These are phyloP conservation scores for Streptopelia turtur DNA, from an alignment of 2,797 vertebrate genomes.

Conservation along the genomic window DNA sequence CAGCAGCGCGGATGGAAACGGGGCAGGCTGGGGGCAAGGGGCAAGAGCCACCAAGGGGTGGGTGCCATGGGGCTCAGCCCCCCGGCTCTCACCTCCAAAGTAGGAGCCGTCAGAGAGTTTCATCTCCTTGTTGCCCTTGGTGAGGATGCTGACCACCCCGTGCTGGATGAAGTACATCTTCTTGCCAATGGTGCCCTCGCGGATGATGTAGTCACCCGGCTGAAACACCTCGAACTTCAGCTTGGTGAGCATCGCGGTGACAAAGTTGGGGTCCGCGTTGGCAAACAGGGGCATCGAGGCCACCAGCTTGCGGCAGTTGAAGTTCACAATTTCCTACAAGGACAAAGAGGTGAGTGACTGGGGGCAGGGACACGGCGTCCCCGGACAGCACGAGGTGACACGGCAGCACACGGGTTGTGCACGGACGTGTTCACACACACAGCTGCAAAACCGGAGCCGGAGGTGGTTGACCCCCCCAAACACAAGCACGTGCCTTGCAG, in stretches of 20 bases:
- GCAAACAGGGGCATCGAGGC: conserved; percentile 94
- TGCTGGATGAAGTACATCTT: conserved; percentile 99
- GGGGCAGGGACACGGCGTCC: background rate
- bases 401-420: too few species aligned
- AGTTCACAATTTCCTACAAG: conserved; percentile 91
- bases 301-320: conserved; percentile 95
- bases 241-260: conserved; percentile 94
- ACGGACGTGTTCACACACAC: too few species aligned
- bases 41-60: fast-evolving
- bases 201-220: conserved; percentile 89
- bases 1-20: fast-evolving
- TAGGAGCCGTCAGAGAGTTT: conserved; percentile 93
- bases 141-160: conserved; percentile 89
- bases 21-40: background rate
- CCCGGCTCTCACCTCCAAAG: conserved; percentile 85
- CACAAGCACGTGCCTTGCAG: too few species aligned
- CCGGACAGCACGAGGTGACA: too few species aligned
- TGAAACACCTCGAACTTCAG: conserved; percentile 95
- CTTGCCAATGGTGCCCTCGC: conserved; percentile 93
- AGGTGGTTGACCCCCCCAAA: too few species aligned
- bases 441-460: too few species aligned
- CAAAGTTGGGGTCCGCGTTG: conserved; percentile 94
- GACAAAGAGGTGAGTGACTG: background rate
- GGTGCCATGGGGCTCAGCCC: too few species aligned
- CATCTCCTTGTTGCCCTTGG: conserved; percentile 92